These are phyloP conservation scores for Drosophila ambigua DNA, from an alignment of 1,140 invertebrate genomes.

Conservation along the genomic window DNA sequence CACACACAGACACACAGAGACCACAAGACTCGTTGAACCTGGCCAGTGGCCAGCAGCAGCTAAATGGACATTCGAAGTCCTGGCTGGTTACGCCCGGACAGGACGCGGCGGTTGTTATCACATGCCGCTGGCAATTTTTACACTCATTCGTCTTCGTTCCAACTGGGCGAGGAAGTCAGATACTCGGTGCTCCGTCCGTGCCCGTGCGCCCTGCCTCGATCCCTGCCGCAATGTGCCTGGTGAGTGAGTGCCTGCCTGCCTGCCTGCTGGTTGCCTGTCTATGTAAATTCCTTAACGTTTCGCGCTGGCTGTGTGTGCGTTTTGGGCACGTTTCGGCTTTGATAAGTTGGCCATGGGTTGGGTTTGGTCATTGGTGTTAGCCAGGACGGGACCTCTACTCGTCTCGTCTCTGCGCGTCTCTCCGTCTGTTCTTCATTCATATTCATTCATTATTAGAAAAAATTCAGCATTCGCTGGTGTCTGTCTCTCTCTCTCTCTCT, in stretches of 20 bases:
- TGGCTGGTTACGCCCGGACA: constrained; percentile 51
- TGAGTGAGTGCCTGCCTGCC: no score
- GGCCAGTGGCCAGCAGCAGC: constrained; percentile 27
- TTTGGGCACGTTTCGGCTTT: constrained; percentile 81
- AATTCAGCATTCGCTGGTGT: constrained; percentile 66
- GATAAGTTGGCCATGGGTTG: constrained; percentile 65
- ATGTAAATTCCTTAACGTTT: constrained; percentile 67
- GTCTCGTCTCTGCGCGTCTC: neutral
- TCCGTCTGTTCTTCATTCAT: constrained; percentile 68
- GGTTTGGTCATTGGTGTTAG: constrained; percentile 36
- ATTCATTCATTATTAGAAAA: constrained; percentile 83
- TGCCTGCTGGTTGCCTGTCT: constrained; percentile 30
- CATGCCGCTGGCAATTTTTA: constrained; percentile 78
- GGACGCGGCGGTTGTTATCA: constrained; percentile 66
- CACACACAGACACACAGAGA: constrained; percentile 26
- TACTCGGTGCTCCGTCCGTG: constrained; percentile 28
- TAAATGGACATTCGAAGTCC: constrained; percentile 80
- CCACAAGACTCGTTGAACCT: constrained; percentile 6
- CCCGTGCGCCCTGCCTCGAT: neutral
- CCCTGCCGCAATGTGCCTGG: constrained; percentile 47
- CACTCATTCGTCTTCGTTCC: constrained; percentile 82
- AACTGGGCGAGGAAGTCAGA: constrained; percentile 74
- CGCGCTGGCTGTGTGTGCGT: constrained; percentile 41
- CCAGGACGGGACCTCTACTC: neutral
- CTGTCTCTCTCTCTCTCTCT: constrained; percentile 27